These are phyloP conservation scores for Zaprionus davidi DNA, from an alignment of 1,140 invertebrate species.

Conservation along the genomic window DNA sequence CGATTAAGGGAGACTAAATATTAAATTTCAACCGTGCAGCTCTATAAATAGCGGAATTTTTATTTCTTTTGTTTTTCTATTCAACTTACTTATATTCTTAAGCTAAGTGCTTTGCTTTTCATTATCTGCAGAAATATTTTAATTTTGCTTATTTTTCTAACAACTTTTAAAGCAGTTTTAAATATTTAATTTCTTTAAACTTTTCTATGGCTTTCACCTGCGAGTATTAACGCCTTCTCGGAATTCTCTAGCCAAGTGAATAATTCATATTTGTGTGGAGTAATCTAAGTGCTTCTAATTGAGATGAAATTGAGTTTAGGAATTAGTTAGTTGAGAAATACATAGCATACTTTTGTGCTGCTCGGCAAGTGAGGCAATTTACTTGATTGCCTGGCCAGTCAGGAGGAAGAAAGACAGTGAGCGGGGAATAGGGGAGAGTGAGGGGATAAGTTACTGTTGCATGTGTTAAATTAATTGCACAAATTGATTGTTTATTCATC, in stretches of 20 bases:
- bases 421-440: not conserved
- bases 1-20: too few species aligned
- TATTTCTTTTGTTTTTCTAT: too few species aligned
- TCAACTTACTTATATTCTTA: too few species aligned
- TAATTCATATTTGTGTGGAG: conserved; percentile 1
- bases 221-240: not conserved
- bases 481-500: conserved; percentile 46
- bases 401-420: not conserved
- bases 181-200: not conserved
- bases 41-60: too few species aligned
- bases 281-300: not conserved
- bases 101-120: too few species aligned
- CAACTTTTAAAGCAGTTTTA: too few species aligned
- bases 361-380: not conserved
- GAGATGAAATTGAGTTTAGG: conserved; percentile 1
- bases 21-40: too few species aligned
- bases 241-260: not conserved
- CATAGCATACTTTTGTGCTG: conserved; percentile 31
- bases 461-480: conserved; percentile 41
- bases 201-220: not conserved
- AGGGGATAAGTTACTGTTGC: not conserved
- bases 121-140: too few species aligned
- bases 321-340: conserved; percentile 8
- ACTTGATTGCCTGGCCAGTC: conserved; percentile 10
- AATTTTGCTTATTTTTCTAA: too few species aligned